phyloP scores from a whole-genome alignment of 2,888 invertebrate species.

The Scaptodrosophila latifasciaeformis region DNA sequence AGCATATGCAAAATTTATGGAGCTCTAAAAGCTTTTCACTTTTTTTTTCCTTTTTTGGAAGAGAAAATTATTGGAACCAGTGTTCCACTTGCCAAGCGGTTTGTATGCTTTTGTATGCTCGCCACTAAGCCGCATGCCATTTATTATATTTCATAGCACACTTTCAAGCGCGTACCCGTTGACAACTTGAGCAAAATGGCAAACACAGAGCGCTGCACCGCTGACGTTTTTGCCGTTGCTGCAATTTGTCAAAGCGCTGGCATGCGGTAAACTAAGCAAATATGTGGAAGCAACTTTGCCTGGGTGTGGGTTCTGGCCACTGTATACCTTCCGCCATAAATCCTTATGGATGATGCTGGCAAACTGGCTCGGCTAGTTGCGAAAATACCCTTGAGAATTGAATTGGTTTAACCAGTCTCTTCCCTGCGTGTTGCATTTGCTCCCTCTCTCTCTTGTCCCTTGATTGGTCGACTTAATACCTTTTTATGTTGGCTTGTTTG shows the following conservation, averaged over 20 bases:
- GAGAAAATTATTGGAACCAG: slow-evolving; percentile 1
- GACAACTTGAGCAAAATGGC: slow-evolving; percentile 66
- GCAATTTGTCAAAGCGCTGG: slow-evolving; percentile 64
- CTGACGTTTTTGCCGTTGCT: slow-evolving; percentile 5
- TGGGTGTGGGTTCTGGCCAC: slow-evolving; percentile 5
- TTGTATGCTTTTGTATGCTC: not conserved
- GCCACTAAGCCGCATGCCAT: slow-evolving; percentile 50
- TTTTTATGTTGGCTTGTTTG: slow-evolving; percentile 5
- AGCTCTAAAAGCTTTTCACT: not conserved
- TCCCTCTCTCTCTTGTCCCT: not conserved
- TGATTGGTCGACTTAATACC: not conserved
- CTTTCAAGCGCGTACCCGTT: slow-evolving; percentile 49
- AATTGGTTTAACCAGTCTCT: not conserved
- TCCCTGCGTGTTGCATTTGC: too few species aligned
- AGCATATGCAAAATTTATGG: not conserved
- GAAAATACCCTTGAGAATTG: not conserved
- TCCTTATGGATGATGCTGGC: slow-evolving; percentile 46
- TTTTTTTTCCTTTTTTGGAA: too few species aligned
- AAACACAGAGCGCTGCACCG: slow-evolving; percentile 38
- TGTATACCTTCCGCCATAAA: too few species aligned
- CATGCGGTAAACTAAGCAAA: slow-evolving; percentile 59
- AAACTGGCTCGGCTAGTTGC: not conserved
- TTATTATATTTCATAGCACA: slow-evolving; percentile 56
- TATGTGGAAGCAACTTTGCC: slow-evolving; percentile 19
- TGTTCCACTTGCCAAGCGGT: not conserved